phyloP scores from a whole-genome alignment of 2,888 invertebrate genomes.

The Callyntrura sp. region DNA sequence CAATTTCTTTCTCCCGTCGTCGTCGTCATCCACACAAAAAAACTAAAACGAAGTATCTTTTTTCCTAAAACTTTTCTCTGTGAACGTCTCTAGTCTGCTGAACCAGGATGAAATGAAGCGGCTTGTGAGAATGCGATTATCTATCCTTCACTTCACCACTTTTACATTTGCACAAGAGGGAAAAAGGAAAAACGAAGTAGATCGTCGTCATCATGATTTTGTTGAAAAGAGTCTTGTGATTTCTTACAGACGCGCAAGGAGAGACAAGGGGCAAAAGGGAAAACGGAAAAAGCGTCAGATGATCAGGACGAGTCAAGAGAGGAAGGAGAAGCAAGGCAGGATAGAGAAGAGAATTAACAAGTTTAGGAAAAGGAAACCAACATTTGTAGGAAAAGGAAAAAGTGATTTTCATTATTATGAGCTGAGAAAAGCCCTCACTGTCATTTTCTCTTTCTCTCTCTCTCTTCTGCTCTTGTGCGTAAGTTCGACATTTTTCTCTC shows the following conservation, averaged over 20 bases:
- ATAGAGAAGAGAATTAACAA: slow-evolving; percentile 59
- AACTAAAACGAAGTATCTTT: slow-evolving; percentile 34
- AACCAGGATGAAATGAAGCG: slow-evolving; percentile 75
- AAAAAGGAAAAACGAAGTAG: slow-evolving; percentile 37
- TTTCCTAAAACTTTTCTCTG: slow-evolving; percentile 26
- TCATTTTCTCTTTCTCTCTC: slow-evolving; percentile 52
- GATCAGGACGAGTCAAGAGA: slow-evolving; percentile 47
- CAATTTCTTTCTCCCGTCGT: slow-evolving; percentile 3
- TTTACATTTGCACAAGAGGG: slow-evolving; percentile 64
- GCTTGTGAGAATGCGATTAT: slow-evolving; percentile 80
- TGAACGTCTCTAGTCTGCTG: neutral
- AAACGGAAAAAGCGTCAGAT: slow-evolving; percentile 10
- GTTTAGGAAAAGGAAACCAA: slow-evolving; percentile 76
- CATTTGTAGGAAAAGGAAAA: slow-evolving; percentile 64
- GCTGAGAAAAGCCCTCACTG: slow-evolving; percentile 66
- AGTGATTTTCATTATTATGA: slow-evolving; percentile 77
- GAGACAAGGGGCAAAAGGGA: slow-evolving; percentile 29
- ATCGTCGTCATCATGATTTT: slow-evolving; percentile 29
- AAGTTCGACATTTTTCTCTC: slow-evolving; percentile 15
- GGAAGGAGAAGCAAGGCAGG: slow-evolving; percentile 30
- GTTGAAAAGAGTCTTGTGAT: slow-evolving; percentile 43
- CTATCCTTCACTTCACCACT: slow-evolving; percentile 77
- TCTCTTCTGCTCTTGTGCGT: neutral
- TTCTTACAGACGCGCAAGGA: neutral
- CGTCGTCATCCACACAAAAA: neutral